Evolutionary conservation across 2,113 vertebrate genomes (phyloP).

Genomic region (Spilogale gracilis): DNA sequence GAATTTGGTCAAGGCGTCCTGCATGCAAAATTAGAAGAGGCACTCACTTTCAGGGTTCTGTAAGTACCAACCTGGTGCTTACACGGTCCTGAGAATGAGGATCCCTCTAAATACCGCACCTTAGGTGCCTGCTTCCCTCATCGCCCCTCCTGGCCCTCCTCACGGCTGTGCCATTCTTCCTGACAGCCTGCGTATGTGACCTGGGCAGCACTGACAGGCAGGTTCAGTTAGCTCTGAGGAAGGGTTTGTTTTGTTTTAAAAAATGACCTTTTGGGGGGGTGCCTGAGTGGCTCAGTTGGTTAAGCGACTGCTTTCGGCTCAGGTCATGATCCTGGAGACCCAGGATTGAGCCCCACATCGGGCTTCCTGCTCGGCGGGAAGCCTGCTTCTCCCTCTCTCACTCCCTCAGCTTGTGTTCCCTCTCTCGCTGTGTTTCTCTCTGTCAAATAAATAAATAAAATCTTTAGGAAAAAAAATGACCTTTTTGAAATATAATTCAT

Average conservation of each 20-base stretch:
- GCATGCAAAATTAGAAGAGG: background rate
- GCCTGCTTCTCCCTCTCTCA: too few relatives aligned
- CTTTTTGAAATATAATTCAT: background rate
- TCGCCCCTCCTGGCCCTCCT: background rate
- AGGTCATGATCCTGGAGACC: too few relatives aligned
- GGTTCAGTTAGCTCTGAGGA: background rate
- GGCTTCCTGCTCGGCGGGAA: too few relatives aligned
- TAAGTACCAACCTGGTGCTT: background rate
- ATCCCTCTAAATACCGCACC: accelerated
- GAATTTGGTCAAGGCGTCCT: background rate
- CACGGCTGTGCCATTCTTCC: too few relatives aligned
- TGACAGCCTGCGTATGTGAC: accelerated
- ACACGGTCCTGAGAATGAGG: background rate
- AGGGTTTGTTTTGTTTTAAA: background rate
- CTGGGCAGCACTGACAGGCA: background rate
- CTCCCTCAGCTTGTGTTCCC: too few relatives aligned
- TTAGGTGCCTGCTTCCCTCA: too few relatives aligned
- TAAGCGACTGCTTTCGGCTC: too few relatives aligned
- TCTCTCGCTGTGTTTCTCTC: too few relatives aligned
- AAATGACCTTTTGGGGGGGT: background rate
- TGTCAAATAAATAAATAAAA: too few relatives aligned
- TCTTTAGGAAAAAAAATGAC: background rate
- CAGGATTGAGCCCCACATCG: too few relatives aligned
- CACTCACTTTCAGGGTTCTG: background rate
- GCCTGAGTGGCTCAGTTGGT: too few relatives aligned